Evolutionary conservation across 2,113 vertebrate genomes (phyloP).

Genomic region (Scomber scombrus): DNA sequence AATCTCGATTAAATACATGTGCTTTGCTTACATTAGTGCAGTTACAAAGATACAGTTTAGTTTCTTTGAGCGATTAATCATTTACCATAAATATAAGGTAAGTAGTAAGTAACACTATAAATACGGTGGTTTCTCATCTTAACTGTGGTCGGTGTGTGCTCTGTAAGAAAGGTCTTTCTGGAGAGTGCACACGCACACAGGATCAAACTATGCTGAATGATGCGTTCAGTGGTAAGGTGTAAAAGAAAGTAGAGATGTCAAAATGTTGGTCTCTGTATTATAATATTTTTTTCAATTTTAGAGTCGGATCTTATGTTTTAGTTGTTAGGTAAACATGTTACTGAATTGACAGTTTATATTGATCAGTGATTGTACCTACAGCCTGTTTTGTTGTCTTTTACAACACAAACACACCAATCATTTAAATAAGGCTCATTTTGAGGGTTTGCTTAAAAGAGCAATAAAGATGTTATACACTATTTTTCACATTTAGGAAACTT

Average conservation of each 20-base stretch:
- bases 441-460: too few species aligned
- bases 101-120: slow-evolving; percentile 4
- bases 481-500: not conserved
- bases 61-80: slow-evolving; percentile 7
- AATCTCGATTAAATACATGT: not conserved
- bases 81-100: not conserved
- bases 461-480: too few species aligned
- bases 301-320: not conserved
- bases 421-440: not conserved
- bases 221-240: slow-evolving; percentile 13
- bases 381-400: not conserved
- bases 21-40: not conserved
- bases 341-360: not conserved
- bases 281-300: not conserved
- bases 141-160: not conserved
- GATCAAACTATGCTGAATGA: not conserved
- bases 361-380: not conserved
- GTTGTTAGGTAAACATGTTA: too few species aligned
- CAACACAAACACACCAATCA: not conserved
- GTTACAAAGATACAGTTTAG: not conserved
- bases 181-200: slow-evolving; percentile 5
- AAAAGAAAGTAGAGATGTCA: not conserved
- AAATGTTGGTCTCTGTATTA: not conserved
- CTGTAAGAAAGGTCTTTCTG: not conserved
- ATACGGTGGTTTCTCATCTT: slow-evolving; percentile 8